Evolutionary conservation across 2,888 invertebrate species (phyloP).

Genomic region (Trissolcus japonicus): DNA sequence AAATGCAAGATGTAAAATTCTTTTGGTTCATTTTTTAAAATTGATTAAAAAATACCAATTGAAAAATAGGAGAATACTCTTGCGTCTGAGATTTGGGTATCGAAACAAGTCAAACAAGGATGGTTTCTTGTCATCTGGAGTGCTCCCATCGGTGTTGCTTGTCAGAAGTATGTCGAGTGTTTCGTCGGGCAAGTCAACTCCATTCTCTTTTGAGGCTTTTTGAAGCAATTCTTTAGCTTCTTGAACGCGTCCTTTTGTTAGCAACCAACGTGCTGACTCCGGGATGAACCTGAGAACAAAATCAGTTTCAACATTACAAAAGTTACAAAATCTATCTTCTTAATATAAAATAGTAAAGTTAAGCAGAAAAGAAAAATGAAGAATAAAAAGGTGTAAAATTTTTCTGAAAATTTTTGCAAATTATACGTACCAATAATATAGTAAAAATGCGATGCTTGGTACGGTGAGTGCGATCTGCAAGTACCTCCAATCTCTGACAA

Average conservation of each 20-base stretch:
- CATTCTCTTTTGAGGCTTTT: slow-evolving; percentile 82
- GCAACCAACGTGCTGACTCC: slow-evolving; percentile 85
- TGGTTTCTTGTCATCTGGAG: slow-evolving; percentile 74
- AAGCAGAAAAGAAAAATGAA: no score
- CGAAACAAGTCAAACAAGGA: slow-evolving; percentile 80
- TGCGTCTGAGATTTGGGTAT: slow-evolving; percentile 81
- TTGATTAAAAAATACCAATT: no score
- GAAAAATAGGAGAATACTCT: slow-evolving; percentile 83
- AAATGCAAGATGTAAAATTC: no score
- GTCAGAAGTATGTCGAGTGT: slow-evolving; percentile 78
- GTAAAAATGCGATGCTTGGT: slow-evolving; percentile 82
- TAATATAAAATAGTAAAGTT: no score
- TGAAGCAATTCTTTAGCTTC: slow-evolving; percentile 81
- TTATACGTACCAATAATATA: slow-evolving; percentile 82
- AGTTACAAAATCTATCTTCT: no score
- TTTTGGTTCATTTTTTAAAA: no score
- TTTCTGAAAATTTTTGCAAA: not conserved
- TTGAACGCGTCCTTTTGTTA: slow-evolving; percentile 80
- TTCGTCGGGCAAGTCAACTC: slow-evolving; percentile 79
- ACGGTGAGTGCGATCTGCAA: slow-evolving; percentile 84
- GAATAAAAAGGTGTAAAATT: no score
- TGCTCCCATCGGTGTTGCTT: slow-evolving; percentile 72
- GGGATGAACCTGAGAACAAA: slow-evolving; percentile 80
- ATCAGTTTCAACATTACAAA: no score
- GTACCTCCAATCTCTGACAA: slow-evolving; percentile 82